These are phyloP conservation scores for Lypha dubia DNA, from an alignment of 2,888 invertebrate species.

Conservation along the genomic window DNA sequence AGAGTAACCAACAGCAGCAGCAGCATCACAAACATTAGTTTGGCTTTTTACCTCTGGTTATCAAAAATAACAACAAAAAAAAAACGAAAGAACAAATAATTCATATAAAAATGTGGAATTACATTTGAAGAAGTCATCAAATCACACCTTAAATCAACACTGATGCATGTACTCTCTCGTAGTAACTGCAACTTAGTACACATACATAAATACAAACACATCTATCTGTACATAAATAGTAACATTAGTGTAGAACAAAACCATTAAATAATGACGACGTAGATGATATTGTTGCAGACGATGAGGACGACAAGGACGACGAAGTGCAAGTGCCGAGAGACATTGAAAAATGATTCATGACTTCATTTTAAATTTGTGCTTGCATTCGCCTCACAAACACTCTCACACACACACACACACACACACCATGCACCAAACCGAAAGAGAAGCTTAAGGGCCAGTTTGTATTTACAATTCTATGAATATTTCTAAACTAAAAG, in stretches of 20 bases:
- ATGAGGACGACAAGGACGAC: too few relatives aligned
- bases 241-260: conserved; percentile 2
- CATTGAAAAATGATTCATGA: conserved; percentile 71
- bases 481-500: conserved; percentile 1
- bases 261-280: conserved; percentile 14
- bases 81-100: background rate
- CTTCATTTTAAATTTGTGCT: conserved; percentile 40
- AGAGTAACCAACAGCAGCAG: conserved; percentile 41
- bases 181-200: background rate
- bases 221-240: background rate
- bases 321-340: conserved; percentile 66
- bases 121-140: conserved; percentile 71
- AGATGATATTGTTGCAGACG: conserved; percentile 3
- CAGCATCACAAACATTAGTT: conserved; percentile 53
- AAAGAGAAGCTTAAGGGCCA: background rate
- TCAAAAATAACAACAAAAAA: background rate
- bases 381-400: conserved; percentile 17
- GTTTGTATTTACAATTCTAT: background rate
- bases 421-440: background rate
- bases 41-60: conserved; percentile 7
- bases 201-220: background rate
- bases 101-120: conserved; percentile 54
- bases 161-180: background rate
- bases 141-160: conserved; percentile 70
- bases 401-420: background rate